Conservation (phyloP, 2,797 vertebrate genomes). For the Sebastiscus albofasciatus region DNA sequence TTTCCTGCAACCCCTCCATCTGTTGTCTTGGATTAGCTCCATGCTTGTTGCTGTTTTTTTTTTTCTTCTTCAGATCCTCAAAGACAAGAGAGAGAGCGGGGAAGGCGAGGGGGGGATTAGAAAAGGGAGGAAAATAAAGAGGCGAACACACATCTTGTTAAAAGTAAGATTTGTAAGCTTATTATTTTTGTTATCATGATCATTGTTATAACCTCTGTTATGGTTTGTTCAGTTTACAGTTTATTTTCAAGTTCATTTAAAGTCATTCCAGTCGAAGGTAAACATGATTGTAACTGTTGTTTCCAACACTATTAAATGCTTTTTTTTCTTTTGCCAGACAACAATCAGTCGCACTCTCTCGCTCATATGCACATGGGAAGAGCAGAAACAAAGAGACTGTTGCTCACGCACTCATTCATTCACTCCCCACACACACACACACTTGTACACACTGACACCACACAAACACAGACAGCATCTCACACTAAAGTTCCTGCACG, state of each 20-base stretch:
- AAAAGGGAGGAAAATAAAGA: conserved; percentile 66
- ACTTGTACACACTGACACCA: conserved; percentile 5
- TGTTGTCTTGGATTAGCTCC: conserved; percentile 62
- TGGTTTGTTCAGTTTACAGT: conserved; percentile 84
- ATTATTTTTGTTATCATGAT: conserved; percentile 83
- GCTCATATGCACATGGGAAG: conserved; percentile 39
- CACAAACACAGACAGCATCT: conserved; percentile 38
- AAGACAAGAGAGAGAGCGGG: conserved; percentile 9
- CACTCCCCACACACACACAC: background rate
- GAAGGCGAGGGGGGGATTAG: background rate
- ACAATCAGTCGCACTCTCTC: conserved; percentile 60
- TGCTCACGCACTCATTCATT: conserved; percentile 10
- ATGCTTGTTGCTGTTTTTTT: conserved; percentile 12
- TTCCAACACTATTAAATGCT: conserved; percentile 89
- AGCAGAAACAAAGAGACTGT: conserved; percentile 52
- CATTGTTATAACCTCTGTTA: conserved; percentile 86
- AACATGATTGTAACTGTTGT: conserved; percentile 88
- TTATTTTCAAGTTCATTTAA: conserved; percentile 86
- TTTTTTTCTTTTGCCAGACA: conserved; percentile 81
- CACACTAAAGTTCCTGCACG: conserved; percentile 46
- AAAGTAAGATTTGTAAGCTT: conserved; percentile 85
- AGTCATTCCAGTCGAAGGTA: conserved; percentile 88
- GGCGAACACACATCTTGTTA: conserved; percentile 72
- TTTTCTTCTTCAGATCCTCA: conserved; percentile 18
- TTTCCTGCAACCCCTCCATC: conserved; percentile 43